Evolutionary conservation across 1,140 invertebrate species (phyloP), one percentile per base, ranked within the genome.

Genomic region (Euura saliciscinereae): DNA sequence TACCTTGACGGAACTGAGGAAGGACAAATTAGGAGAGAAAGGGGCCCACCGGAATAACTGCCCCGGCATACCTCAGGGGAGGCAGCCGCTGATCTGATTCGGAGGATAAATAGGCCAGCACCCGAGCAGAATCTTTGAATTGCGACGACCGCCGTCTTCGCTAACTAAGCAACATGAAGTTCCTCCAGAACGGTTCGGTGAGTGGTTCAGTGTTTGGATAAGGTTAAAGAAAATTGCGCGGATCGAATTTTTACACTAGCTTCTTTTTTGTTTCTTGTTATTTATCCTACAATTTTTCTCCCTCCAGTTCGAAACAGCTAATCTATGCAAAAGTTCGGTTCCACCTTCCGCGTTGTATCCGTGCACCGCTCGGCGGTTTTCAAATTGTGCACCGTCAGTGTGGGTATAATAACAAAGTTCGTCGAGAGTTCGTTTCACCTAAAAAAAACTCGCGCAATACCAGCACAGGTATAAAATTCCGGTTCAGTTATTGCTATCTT

Each of bases 21-120:
- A 59, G 51, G 51, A 59, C 51, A 11, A 59, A 59, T 59, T 59
- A 59, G 51, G 51, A 59, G 51, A 59, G 51, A 59, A 59, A 59
- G 51, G 51, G 1, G 28, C 28, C 51, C 51, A n/a, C 2, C 51
- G 51, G 51, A 59, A 59, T 59, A 8, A 59, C 51, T 3, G 51
- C 51, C 51, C 51, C 51, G 51, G 13, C 3, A 59, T n/a, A n/a
- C 51, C 51, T 6, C 51, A 59, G 13, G 51, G 51, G 51, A 59
- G 6, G 51, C 3, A 59, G 13, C 2, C 13, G 51, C 51, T n/a
- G 51, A 59, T 59, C 51, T 6, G 51, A 59, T 59, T 59, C 51
- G 8, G 10, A 59, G 51, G 51, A 59, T 59, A 59, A 59, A 59
- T 59, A 59, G 51, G 51, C 51, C 51, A 59, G 51, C 51, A 59